A percentile compares a stretch with the other conserved stretches of the same genome.
Conservation (phyloP, 2,888 invertebrate species). For the Orchesellides sinensis region DNA sequence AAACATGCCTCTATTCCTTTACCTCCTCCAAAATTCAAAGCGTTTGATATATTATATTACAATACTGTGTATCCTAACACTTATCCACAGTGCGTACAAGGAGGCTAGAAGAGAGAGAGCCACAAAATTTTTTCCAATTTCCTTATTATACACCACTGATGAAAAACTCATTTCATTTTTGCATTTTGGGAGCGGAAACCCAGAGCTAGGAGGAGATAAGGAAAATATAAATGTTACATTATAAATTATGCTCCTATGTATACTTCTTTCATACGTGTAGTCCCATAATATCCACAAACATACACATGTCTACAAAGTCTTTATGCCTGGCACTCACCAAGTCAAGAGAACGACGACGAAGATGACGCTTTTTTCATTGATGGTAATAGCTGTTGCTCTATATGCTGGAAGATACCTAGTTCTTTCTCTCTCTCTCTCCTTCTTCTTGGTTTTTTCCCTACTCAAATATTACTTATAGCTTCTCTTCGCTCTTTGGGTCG, state of each 20-base stretch:
- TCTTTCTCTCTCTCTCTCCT: background rate
- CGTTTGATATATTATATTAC: too few species aligned
- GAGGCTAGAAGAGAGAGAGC: constrained; percentile 6
- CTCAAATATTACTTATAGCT: too few species aligned
- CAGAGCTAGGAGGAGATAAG: constrained; percentile 11
- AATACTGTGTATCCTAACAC: too few species aligned
- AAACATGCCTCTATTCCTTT: too few species aligned
- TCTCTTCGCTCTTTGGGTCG: background rate
- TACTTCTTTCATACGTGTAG: background rate
- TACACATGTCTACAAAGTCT: background rate
- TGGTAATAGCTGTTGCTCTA: constrained; percentile 1
- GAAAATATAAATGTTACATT: background rate
- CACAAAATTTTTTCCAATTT: constrained; percentile 58
- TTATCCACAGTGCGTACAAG: too few species aligned
- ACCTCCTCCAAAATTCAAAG: too few species aligned
- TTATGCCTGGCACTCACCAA: background rate
- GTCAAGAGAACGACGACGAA: background rate
- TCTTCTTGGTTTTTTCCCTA: background rate
- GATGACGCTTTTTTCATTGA: background rate
- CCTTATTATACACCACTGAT: constrained; percentile 59
- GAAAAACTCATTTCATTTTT: constrained; percentile 32
- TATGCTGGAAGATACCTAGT: constrained; percentile 1
- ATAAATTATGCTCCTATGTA: background rate
- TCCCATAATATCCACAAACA: background rate
- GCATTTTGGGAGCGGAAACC: constrained; percentile 23